Percentiles rank a stretch among this genome's conserved stretches.
These are phyloP conservation scores for Ophthalmolycus amberensis DNA, from an alignment of 2,113 vertebrate genomes.

Conservation along the genomic window DNA sequence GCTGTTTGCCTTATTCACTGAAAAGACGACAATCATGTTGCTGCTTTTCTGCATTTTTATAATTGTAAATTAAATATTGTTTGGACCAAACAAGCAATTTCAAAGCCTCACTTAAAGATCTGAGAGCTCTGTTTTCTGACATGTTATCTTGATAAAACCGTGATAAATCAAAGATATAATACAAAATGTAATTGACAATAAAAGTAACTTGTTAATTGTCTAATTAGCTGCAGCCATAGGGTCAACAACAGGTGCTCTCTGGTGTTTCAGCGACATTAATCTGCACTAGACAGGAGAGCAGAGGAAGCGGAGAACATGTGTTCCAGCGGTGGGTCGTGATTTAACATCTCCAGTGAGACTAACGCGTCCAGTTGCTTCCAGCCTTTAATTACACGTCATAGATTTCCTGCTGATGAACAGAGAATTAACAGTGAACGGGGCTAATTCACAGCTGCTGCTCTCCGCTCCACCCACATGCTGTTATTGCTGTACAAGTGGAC, in stretches of 20 bases:
- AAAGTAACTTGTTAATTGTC: neutral
- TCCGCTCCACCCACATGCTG: slow-evolving; percentile 65
- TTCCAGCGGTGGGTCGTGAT: slow-evolving; percentile 79
- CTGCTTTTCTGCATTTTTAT: neutral
- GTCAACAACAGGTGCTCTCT: slow-evolving; percentile 37
- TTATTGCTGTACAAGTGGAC: slow-evolving; percentile 90
- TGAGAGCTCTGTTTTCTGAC: neutral
- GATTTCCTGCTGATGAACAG: slow-evolving; percentile 93
- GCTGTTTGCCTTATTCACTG: neutral
- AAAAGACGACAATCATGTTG: neutral
- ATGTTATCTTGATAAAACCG: neutral
- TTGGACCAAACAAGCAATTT: neutral
- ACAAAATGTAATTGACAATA: neutral
- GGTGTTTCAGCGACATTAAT: slow-evolving; percentile 75
- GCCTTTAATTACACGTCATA: slow-evolving; percentile 91
- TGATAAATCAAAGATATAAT: neutral
- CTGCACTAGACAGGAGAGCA: slow-evolving; percentile 82
- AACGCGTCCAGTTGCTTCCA: slow-evolving; percentile 78
- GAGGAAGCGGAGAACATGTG: slow-evolving; percentile 83
- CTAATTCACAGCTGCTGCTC: slow-evolving; percentile 82
- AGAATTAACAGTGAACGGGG: slow-evolving; percentile 89
- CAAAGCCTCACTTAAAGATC: neutral
- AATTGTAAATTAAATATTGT: neutral
- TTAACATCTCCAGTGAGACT: slow-evolving; percentile 81
- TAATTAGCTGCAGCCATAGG: slow-evolving; percentile 3